phyloP scores from a whole-genome alignment of 2,888 invertebrate genomes.

The Chrysopilus asiliformis region DNA sequence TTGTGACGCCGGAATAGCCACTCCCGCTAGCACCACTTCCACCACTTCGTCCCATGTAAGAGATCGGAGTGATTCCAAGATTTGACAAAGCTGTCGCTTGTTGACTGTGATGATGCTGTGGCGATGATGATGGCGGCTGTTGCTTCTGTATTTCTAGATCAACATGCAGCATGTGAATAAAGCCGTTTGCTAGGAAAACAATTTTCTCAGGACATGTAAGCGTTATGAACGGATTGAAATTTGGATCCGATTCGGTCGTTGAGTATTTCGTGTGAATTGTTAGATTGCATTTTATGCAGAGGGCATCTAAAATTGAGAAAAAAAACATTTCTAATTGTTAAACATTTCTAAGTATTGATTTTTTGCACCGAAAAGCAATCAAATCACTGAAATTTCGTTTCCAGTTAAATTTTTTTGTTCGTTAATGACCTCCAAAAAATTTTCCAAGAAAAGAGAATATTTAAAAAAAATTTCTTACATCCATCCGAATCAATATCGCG shows the following conservation, averaged over 20 bases:
- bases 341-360: too few relatives aligned
- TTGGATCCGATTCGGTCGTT: constrained; percentile 72
- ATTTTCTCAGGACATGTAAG: constrained; percentile 58
- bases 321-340: too few relatives aligned
- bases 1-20: too few relatives aligned
- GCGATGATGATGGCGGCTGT: constrained; percentile 10
- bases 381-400: too few relatives aligned
- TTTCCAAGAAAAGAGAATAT: too few relatives aligned
- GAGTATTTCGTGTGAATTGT: constrained; percentile 87
- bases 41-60: too few relatives aligned
- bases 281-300: constrained; percentile 79
- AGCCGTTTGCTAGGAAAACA: constrained; percentile 72
- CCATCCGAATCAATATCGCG: constrained; percentile 39
- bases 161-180: constrained; percentile 62
- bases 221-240: constrained; percentile 56
- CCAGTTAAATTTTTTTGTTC: too few relatives aligned
- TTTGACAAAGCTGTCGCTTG: constrained; percentile 2
- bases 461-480: constrained; percentile 22
- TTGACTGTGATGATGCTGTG: constrained; percentile 12
- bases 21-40: too few relatives aligned
- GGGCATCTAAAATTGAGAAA: too few relatives aligned
- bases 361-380: too few relatives aligned
- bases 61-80: too few relatives aligned
- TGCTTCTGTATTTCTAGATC: constrained; percentile 40
- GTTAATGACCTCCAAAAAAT: too few relatives aligned